Percentiles rank a stretch among this genome's conserved stretches.
Conservation (phyloP, 2,797 vertebrate genomes). For the Cyclopterus lumpus region DNA sequence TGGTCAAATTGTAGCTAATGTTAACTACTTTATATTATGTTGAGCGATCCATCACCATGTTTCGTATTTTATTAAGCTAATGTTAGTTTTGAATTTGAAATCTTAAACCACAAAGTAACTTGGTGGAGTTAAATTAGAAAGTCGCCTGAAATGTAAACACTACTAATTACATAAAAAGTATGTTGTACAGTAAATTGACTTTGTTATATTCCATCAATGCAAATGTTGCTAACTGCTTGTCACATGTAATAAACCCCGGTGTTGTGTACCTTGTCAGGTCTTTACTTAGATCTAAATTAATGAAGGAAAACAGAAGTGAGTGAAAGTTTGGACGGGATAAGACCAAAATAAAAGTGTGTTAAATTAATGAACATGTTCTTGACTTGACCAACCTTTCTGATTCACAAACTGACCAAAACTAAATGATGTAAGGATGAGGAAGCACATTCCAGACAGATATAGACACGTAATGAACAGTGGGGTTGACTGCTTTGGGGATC, state of each 20-base stretch:
- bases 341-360: constrained; percentile 33
- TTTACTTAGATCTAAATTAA: constrained; percentile 38
- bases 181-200: neutral
- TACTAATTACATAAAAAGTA: neutral
- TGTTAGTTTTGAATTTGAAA: neutral
- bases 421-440: neutral
- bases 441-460: neutral
- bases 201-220: neutral
- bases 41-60: neutral
- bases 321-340: constrained; percentile 33
- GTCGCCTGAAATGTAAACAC: neutral
- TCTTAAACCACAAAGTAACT: neutral
- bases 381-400: neutral
- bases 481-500: neutral
- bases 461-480: neutral
- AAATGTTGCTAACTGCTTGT: neutral
- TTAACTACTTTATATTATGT: neutral
- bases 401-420: constrained; percentile 10
- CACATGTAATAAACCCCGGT: constrained; percentile 8
- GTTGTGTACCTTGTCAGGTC: constrained; percentile 1
- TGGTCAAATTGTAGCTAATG: neutral
- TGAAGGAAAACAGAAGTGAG: constrained; percentile 20
- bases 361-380: constrained; percentile 32
- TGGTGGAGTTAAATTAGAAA: neutral
- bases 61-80: neutral